phyloP scores from a whole-genome alignment of 2,113 vertebrate genomes.

The Dasyprocta punctata region DNA sequence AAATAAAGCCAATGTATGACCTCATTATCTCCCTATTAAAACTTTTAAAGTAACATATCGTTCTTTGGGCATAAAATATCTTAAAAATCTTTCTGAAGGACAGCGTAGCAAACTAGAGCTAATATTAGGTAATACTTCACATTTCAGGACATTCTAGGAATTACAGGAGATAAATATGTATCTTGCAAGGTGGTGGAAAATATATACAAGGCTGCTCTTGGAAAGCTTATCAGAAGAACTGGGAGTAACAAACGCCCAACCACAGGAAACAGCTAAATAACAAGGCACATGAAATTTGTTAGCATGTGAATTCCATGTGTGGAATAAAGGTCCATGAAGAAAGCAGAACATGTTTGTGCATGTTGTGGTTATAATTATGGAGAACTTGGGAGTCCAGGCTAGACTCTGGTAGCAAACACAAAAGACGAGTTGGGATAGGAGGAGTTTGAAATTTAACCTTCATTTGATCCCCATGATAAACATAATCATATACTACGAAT shows the following conservation, averaged over 20 bases:
- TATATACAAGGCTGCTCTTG: not conserved
- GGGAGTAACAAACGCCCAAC: not conserved
- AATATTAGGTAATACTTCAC: not conserved
- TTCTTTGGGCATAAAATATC: not conserved
- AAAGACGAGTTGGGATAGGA: not conserved
- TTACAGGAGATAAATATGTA: not conserved
- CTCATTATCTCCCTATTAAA: not conserved
- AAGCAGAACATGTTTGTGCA: not conserved
- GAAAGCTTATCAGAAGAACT: not conserved
- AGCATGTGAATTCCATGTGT: not conserved
- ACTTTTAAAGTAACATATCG: not conserved
- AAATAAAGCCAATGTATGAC: conserved; percentile 1
- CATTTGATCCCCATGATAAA: not conserved
- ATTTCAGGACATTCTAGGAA: conserved; percentile 24
- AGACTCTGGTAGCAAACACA: not conserved
- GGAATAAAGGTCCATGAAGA: not conserved
- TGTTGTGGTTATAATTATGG: not conserved
- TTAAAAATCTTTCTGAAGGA: not conserved
- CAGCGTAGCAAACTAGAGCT: not conserved
- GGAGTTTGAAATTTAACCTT: not conserved
- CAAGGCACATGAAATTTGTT: not conserved
- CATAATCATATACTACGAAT: not conserved
- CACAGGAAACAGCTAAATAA: not conserved
- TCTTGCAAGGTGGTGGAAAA: not conserved
- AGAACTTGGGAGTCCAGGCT: not conserved